Conservation (phyloP, 2,888 invertebrate species). For the Tiliacea citrago region DNA sequence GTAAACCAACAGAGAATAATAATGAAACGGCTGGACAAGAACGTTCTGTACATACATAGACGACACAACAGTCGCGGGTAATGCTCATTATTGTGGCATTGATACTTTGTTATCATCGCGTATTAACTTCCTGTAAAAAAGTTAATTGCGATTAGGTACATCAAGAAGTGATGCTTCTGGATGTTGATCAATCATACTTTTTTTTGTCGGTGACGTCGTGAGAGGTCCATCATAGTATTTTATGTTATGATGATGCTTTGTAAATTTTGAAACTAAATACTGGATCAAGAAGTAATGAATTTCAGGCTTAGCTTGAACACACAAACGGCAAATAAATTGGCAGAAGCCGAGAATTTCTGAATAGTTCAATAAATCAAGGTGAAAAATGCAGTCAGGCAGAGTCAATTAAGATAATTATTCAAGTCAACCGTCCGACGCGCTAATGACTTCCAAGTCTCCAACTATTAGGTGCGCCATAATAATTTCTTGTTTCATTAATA, state of each 20-base stretch:
- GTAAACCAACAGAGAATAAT: conserved; percentile 23
- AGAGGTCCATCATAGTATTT: neutral
- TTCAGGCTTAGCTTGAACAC: neutral
- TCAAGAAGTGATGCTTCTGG: neutral
- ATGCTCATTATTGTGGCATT: conserved; percentile 39
- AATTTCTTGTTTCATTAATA: conserved; percentile 38
- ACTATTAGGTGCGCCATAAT: conserved; percentile 37
- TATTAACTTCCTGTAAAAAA: conserved; percentile 30
- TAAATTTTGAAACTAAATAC: too few species aligned
- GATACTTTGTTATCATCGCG: conserved; percentile 38
- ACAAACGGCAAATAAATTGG: conserved; percentile 8
- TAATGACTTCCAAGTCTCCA: conserved; percentile 50
- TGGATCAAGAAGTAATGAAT: neutral
- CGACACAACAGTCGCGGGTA: conserved; percentile 26
- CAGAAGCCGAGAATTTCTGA: conserved; percentile 14
- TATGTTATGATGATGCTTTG: neutral
- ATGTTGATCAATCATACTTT: neutral
- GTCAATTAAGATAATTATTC: conserved; percentile 52
- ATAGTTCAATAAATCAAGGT: conserved; percentile 47
- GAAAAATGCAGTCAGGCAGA: conserved; percentile 44
- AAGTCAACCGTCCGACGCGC: conserved; percentile 38
- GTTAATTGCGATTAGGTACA: conserved; percentile 15
- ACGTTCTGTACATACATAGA: conserved; percentile 21
- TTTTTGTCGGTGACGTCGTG: neutral
- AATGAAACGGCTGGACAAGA: conserved; percentile 28